These are phyloP conservation scores for Carterocephalus palaemon DNA, from an alignment of 2,888 invertebrate species.

Conservation along the genomic window DNA sequence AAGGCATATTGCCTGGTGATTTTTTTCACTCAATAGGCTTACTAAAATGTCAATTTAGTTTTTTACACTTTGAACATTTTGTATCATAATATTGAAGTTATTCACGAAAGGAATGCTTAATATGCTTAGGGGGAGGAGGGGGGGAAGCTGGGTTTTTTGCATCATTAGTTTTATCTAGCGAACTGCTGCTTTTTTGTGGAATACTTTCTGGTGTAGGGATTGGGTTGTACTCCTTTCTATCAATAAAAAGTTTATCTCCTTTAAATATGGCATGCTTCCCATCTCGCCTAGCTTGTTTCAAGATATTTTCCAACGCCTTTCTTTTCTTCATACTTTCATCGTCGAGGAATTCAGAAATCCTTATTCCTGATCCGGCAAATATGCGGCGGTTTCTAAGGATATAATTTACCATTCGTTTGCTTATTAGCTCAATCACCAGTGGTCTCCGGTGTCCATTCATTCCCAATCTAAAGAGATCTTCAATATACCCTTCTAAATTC, in stretches of 20 bases:
- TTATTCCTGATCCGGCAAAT: neutral
- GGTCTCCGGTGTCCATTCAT: neutral
- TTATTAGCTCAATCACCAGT: neutral
- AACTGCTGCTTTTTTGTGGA: no score
- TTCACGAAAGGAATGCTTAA: no score
- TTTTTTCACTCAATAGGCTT: no score
- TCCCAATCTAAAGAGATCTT: neutral
- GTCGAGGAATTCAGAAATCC: neutral
- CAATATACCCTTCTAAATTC: neutral
- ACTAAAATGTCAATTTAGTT: neutral
- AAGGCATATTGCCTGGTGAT: slow-evolving; percentile 18
- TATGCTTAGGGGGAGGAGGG: no score
- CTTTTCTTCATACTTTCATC: neutral
- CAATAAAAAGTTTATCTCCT: no score
- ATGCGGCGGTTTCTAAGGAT: neutral
- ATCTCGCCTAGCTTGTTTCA: neutral
- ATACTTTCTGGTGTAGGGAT: no score
- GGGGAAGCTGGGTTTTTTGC: no score
- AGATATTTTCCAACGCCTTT: neutral
- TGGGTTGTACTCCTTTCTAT: no score
- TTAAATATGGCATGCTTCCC: neutral
- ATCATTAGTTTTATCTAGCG: no score
- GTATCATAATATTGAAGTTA: no score
- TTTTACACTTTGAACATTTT: neutral
- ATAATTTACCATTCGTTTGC: neutral